phyloP scores from a whole-genome alignment of 2,113 vertebrate species.

The Ancistrus triradiatus region DNA sequence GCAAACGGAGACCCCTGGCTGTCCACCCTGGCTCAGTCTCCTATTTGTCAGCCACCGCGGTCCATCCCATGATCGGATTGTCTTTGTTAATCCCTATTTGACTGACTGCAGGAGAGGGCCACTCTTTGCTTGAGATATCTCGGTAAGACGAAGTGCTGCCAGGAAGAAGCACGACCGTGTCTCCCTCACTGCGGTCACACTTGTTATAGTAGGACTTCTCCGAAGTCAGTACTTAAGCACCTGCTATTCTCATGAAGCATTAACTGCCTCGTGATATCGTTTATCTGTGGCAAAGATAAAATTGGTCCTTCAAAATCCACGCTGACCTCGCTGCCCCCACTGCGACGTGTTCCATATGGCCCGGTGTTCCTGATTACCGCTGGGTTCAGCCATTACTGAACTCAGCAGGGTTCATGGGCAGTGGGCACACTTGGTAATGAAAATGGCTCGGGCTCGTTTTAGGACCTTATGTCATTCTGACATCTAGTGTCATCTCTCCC shows the following conservation, averaged over 20 bases:
- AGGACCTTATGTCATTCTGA: constrained; percentile 56
- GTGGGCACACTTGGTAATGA: constrained; percentile 19
- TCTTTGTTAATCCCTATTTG: constrained; percentile 68
- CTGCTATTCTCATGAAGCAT: no score
- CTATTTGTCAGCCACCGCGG: constrained; percentile 50
- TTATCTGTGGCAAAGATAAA: no score
- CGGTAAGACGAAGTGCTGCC: neutral
- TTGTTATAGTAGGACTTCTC: constrained; percentile 5
- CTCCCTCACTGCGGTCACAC: neutral
- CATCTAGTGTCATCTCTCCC: no score
- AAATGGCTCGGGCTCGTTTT: constrained; percentile 22
- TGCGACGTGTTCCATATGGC: constrained; percentile 17
- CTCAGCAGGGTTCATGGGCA: constrained; percentile 23
- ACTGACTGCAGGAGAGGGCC: constrained; percentile 66
- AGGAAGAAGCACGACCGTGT: constrained; percentile 10
- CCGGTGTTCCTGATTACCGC: constrained; percentile 27
- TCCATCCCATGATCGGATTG: constrained; percentile 51
- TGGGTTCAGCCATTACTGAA: constrained; percentile 34
- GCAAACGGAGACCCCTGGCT: constrained; percentile 54
- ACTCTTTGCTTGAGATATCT: constrained; percentile 21
- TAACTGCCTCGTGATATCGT: no score
- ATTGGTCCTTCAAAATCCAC: neutral
- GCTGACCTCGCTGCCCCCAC: neutral
- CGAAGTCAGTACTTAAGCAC: no score
- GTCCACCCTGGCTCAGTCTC: constrained; percentile 59